Evolutionary conservation across 2,888 invertebrate species (phyloP), one percentile per base, ranked within the genome.

Genomic region (Lycaena phlaeas): DNA sequence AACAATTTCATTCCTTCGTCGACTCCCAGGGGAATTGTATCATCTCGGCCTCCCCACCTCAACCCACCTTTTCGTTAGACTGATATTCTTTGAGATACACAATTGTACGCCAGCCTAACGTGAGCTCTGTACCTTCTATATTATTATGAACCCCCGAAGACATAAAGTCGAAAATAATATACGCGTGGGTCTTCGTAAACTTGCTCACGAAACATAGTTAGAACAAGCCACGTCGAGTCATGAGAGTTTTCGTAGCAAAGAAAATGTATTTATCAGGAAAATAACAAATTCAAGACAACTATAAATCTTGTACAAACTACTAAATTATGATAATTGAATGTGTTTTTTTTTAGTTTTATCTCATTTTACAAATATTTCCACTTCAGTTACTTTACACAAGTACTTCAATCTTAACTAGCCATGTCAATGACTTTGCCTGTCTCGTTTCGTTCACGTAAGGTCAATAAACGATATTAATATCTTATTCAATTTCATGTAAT

Each of bases 1-100:
- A 65, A 73, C 78, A 79, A 79, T 81, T 79, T 82, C 78, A 79
- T 82, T 77, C 75, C 77, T 74, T 63, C 60, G 64, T 64, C 61
- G 57, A 68, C 77, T 82, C 82, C 79, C 81, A 59, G 47, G 82
- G 76, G 79, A 68, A 68, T 67, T 69, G 77, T 79, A 78, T 73
- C 68, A 61, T 63, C 68, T 57, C 59, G 55, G 51, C 59, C 63
- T 52, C 53, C 58, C 59, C 60, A 50, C 50, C 49, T 59, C 56
- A 57, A 54, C 55, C 54, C 56, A 61, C 58, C 58, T 71, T 68
- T 72, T 75, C 71, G 76, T 73, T 70, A 73, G 67, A 76, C 73
- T 68, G 68, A 75, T 75, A 75, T 72, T 76, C 71, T 68, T 71
- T 53, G 64, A 73, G 71, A 72, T 69, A 69, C 59, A 69, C 34